Base-by-base conservation (phyloP, 2,797 vertebrate species). In the Anguilla pacifica region DNA sequence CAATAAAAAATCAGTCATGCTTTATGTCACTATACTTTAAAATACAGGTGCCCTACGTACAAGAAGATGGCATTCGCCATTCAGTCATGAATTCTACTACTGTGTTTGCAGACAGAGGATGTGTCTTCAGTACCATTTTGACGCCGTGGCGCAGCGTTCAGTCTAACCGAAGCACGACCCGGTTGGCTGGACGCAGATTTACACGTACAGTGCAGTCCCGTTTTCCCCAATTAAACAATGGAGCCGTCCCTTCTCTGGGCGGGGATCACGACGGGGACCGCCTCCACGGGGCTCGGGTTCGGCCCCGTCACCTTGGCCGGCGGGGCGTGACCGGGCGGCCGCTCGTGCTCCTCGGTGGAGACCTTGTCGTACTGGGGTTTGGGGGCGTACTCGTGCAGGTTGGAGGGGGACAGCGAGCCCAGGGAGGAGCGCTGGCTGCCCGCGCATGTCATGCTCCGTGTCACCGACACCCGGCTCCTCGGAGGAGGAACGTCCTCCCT, bases 271-370 rank as follows among this genome's bases (percentile, higher is more conserved):
- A 99, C 98, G 0, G 98, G 96, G 91, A 99, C 96, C 84, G 95
- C 98, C 83, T 98, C 98, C 98, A 99, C 99, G 94, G 98, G 98
- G 93, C 97, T 99, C 92, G 99, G 97, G 94, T 98, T 99, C 93
- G 97, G 97, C 90, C 96, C 98, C 0, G 95, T 96, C 97, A 98
- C 97, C 95, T 95, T 98, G 93, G 94, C 87, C 89, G 94, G 92
- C 0, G 97, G 96, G 13, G 88, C 95, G 85, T 97, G 97, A 94
- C 95, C 96, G 3, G 97, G 94, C 57, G 96, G 90, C 19, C 94
- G 95, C n/a, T 98, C 98, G 22, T 91, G 97, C 85, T 98, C 98
- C 91, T 99, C 98, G 0, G 95, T 94, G 31, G 98, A 97, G 39
- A 99, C 97, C 92, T 98, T 97, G 94, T 98, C 97, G 22, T 99